A percentile compares a stretch with the other conserved stretches of the same genome.
These are phyloP conservation scores for Venustaconcha ellipsiformis DNA, from an alignment of 1,140 invertebrate species.

Conservation along the genomic window DNA sequence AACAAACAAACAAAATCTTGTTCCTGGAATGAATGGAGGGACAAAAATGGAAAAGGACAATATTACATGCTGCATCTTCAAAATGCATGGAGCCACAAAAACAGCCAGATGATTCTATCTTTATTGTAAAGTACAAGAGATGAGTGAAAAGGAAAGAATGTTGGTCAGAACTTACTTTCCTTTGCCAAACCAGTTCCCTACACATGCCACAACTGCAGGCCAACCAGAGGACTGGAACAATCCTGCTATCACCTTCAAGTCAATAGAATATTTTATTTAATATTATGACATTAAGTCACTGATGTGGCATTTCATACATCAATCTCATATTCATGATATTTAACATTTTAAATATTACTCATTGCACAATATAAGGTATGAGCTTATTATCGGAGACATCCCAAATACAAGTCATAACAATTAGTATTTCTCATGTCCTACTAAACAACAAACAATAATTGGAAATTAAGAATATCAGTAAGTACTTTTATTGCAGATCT, in stretches of 20 bases:
- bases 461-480: too few species aligned
- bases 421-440: too few species aligned
- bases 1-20: neutral
- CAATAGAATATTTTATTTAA: slow-evolving; percentile 7
- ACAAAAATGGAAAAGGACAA: too few species aligned
- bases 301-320: too few species aligned
- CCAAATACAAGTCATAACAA: too few species aligned
- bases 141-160: neutral
- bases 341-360: too few species aligned
- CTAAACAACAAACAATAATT: too few species aligned
- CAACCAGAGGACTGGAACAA: slow-evolving; percentile 92
- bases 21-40: neutral
- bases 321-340: too few species aligned
- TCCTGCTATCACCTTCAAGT: slow-evolving; percentile 80
- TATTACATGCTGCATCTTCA: neutral
- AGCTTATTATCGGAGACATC: too few species aligned
- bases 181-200: slow-evolving; percentile 97
- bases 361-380: too few species aligned
- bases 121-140: neutral
- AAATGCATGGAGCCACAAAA: neutral
- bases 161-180: slow-evolving; percentile 72
- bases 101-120: neutral
- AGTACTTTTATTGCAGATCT: too few species aligned
- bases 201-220: slow-evolving; percentile 92
- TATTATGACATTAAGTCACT: too few species aligned